Evolutionary conservation across 2,797 vertebrate species (phyloP).

Genomic region (Notolabrus celidotus): DNA sequence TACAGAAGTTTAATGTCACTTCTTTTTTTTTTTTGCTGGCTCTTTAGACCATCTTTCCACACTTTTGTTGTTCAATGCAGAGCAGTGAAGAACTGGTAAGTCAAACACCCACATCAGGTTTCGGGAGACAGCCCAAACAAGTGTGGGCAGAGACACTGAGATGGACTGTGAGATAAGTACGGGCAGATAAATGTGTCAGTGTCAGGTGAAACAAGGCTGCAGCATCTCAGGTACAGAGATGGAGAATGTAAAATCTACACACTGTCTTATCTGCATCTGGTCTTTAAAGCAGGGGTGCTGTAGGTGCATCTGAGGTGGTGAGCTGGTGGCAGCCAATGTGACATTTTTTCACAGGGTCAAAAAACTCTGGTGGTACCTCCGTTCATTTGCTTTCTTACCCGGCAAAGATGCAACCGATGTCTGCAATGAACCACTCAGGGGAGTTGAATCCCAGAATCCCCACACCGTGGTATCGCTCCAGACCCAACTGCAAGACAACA

Average conservation of each 20-base stretch:
- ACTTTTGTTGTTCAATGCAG: not conserved
- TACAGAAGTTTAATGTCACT: not conserved
- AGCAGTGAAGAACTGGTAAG: not conserved
- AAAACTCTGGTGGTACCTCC: too few species aligned
- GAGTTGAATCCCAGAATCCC: conserved; percentile 88
- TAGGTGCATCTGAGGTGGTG: too few species aligned
- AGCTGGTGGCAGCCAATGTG: too few species aligned
- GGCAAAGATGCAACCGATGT: conserved; percentile 84
- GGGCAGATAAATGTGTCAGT: not conserved
- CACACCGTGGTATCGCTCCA: conserved; percentile 85
- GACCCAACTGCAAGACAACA: conserved; percentile 79
- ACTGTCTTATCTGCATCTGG: not conserved
- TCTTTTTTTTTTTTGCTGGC: not conserved
- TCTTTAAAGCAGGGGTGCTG: too few species aligned
- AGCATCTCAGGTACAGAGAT: not conserved
- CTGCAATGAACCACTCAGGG: conserved; percentile 87
- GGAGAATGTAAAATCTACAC: not conserved
- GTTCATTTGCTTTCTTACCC: conserved; percentile 81
- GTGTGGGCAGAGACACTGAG: conserved; percentile 15
- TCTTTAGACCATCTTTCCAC: not conserved
- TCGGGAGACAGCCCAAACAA: not conserved
- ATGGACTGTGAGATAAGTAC: conserved; percentile 14
- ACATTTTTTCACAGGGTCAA: too few species aligned
- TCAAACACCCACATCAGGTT: not conserved
- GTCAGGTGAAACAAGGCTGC: not conserved